Conservation (phyloP, 1,140 invertebrate genomes). For the Neodiprion lecontei region DNA sequence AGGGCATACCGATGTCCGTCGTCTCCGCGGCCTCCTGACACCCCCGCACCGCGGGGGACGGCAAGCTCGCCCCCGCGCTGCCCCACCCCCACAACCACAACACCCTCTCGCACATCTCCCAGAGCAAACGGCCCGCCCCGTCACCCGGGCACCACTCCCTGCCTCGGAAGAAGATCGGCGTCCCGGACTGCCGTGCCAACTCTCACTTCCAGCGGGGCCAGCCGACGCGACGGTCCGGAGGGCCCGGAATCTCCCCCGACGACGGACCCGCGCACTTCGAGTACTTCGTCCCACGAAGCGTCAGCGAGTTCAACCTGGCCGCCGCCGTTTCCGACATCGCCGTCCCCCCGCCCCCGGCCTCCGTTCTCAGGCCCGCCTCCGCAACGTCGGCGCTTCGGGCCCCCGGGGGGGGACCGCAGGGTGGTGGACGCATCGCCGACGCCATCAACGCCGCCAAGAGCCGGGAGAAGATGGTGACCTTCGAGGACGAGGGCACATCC, state of each 20-base stretch:
- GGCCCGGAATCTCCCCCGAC: constrained; percentile 52
- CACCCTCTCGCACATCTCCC: constrained; percentile 35
- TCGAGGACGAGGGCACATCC: constrained; percentile 73
- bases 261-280: constrained; percentile 70
- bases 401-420: constrained; percentile 40
- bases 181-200: constrained; percentile 45
- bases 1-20: constrained; percentile 67
- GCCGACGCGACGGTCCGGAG: constrained; percentile 69
- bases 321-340: constrained; percentile 62
- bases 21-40: constrained; percentile 69
- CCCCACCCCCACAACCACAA: constrained; percentile 20
- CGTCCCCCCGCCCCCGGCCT: constrained; percentile 59
- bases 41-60: constrained; percentile 57
- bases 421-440: constrained; percentile 45
- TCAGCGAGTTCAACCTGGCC: constrained; percentile 81
- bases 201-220: constrained; percentile 70
- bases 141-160: constrained; percentile 66
- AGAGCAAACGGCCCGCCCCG: constrained; percentile 56
- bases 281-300: constrained; percentile 82
- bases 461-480: constrained; percentile 82
- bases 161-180: constrained; percentile 65
- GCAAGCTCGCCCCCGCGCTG: constrained; percentile 45
- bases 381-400: constrained; percentile 35
- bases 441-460: constrained; percentile 54
- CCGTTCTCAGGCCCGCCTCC: constrained; percentile 42